Base-by-base conservation (phyloP, 1,140 invertebrate genomes). In the Phocides pigmalion region DNA sequence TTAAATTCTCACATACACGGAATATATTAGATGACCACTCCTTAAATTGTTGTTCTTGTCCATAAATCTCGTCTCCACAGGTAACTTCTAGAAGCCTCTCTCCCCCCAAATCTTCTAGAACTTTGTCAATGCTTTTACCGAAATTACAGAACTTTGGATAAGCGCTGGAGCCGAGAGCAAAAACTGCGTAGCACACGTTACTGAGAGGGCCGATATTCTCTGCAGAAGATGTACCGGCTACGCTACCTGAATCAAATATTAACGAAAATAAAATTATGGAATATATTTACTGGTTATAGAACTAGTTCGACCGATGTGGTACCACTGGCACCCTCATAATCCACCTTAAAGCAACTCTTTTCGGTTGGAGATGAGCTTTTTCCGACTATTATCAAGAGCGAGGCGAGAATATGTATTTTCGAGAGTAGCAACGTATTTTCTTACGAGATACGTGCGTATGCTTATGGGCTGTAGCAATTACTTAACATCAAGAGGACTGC, bases 71-170 rank as follows among this genome's bases (percentile, higher is more conserved):
- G 87, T 99, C 98, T 1, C 98, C 98, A 59, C 95, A 95, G 0
- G 94, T 95, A 49, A 99, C 91, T 66, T 95, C 94, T 6, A 96
- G 82, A 15, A 99, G 90, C 46, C 97, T 92, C 87, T 98, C 97
- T 4, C 97, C 98, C 0, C 98, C 98, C 11, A 99, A 92, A 76
- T 98, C 96, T 46, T 95, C 95, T 4, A 99, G 90, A 20, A 98
- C 94, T 80, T 96, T 97, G 83, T 99, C 98, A 41, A 99, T 95
- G 72, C 97, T 98, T 79, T 96, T 95, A 0, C 97, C 98, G 81
- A 99, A 99, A 22, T 97, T 96, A 83, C 98, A 98, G 84, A 98
- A 99, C 81, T 99, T 98, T 0, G 98, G 98, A 92, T 99, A 99
- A 0, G 98, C 98, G 68, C 97, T 98, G 1, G 98, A 99, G 8